phyloP scores from a whole-genome alignment of 2,888 invertebrate species.

The Rotaria socialis region DNA sequence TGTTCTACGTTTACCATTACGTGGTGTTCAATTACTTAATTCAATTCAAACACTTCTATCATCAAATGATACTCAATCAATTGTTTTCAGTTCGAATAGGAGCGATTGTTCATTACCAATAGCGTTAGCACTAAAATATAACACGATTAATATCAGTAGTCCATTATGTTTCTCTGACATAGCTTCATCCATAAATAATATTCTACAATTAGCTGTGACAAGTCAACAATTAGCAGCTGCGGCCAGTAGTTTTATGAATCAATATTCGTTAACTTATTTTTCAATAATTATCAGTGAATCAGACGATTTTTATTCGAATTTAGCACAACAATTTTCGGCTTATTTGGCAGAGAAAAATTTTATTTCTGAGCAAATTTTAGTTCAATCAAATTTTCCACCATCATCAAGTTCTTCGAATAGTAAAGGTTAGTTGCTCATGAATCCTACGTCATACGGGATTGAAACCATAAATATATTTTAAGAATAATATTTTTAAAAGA shows the following conservation, averaged over 20 bases:
- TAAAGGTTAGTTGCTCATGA: neutral
- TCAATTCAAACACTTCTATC: neutral
- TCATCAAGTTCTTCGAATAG: neutral
- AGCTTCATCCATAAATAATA: neutral
- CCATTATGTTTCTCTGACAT: neutral
- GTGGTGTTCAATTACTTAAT: neutral
- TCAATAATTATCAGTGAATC: neutral
- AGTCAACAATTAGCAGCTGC: neutral
- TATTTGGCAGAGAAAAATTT: neutral
- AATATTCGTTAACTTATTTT: conserved; percentile 6
- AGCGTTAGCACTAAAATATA: neutral
- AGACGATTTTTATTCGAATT: neutral
- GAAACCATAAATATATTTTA: too few species aligned
- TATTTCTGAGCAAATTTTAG: neutral
- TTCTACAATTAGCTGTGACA: conserved; percentile 3
- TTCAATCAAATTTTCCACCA: neutral
- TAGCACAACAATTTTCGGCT: conserved; percentile 17
- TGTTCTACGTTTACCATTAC: neutral
- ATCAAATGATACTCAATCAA: neutral
- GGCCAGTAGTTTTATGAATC: neutral
- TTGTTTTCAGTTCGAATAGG: neutral
- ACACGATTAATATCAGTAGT: neutral
- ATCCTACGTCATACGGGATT: too few species aligned
- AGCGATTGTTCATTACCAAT: conserved; percentile 4
- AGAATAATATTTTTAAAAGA: too few species aligned